Percentiles rank a stretch among this genome's conserved stretches.
Evolutionary conservation across 2,113 vertebrate genomes (phyloP).

Genomic region (Apus apus): DNA sequence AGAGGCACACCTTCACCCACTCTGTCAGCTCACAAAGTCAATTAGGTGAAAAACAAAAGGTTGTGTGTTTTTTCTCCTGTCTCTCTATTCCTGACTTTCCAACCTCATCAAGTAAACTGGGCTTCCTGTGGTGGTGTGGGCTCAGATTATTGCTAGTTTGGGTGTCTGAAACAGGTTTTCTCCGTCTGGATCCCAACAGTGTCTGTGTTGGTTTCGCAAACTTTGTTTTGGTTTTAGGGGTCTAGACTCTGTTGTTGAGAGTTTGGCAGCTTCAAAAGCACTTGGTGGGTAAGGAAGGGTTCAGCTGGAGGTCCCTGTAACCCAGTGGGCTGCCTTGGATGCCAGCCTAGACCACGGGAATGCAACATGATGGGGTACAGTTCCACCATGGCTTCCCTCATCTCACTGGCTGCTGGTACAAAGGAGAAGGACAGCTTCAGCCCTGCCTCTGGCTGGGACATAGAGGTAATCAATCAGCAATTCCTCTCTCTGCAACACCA

Average conservation of each 20-base stretch:
- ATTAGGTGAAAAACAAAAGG: neutral
- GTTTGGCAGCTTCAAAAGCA: neutral
- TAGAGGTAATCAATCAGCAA: neutral
- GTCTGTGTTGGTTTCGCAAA: neutral
- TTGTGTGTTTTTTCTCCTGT: neutral
- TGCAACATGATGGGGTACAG: neutral
- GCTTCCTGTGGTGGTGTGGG: neutral
- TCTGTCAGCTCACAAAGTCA: neutral
- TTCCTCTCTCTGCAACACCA: rapidly evolving
- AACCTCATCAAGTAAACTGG: neutral
- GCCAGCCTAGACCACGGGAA: neutral
- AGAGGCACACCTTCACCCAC: neutral
- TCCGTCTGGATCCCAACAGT: neutral
- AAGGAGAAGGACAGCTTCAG: neutral
- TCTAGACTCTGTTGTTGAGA: neutral
- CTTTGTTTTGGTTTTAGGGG: neutral
- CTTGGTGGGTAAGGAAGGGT: neutral
- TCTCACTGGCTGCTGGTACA: neutral
- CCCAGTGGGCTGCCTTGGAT: neutral
- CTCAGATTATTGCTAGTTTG: neutral
- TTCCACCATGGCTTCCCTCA: neutral
- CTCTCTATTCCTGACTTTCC: neutral
- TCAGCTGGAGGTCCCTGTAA: constrained; percentile 7
- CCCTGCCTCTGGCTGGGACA: neutral
- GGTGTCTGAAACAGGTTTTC: neutral